Base-by-base conservation (phyloP, 2,113 vertebrate species). In the Pelodiscus sinensis region DNA sequence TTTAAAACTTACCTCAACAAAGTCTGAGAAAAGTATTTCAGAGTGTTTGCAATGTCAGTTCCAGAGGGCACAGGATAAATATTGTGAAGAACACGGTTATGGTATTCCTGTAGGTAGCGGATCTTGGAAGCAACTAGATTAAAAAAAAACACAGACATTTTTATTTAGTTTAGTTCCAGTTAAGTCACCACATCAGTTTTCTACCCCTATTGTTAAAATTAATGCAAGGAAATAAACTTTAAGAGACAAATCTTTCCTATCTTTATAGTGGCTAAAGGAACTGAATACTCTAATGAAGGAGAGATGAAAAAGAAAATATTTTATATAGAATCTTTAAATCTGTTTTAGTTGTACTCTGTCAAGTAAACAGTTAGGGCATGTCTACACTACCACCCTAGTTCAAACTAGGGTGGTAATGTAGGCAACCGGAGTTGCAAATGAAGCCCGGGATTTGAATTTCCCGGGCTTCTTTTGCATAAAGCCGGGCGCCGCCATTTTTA, bases 11-110 rank as follows among this genome's bases (percentile, higher is more conserved):
- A 99, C 99, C 99, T 99, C 98, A 99, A 98, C 96, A 99, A 98
- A 6, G 99, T 99, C 98, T 99, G 99, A 98, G 99, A 99, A 99
- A 99, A 99, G 98, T 99, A 99, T 98, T 99, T 99, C 99, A 99
- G 98, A 98, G 99, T 99, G 98, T 99, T 99, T 98, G 99, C 99
- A 98, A 99, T 99, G 98, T 99, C 99, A 97, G 99, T 99, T 98
- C 99, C 99, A 95, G 99, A 99, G 95, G 99, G 99, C 97, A 99
- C 99, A 94, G 99, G 99, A 96, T 99, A 99, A 98, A 99, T 99
- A 98, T 99, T 99, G 98, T 99, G 99, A 94, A 99, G 99, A 97
- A 99, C 99, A 81, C 99, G 99, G 97, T 99, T 99, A 98, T 99
- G 99, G 98, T 99, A 99, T 96, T 99, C 99, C 98, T 99, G 99